A percentile compares a stretch with the other conserved stretches of the same genome.
Evolutionary conservation across 2,113 vertebrate species (phyloP).

Genomic region (Varanus salvator): DNA sequence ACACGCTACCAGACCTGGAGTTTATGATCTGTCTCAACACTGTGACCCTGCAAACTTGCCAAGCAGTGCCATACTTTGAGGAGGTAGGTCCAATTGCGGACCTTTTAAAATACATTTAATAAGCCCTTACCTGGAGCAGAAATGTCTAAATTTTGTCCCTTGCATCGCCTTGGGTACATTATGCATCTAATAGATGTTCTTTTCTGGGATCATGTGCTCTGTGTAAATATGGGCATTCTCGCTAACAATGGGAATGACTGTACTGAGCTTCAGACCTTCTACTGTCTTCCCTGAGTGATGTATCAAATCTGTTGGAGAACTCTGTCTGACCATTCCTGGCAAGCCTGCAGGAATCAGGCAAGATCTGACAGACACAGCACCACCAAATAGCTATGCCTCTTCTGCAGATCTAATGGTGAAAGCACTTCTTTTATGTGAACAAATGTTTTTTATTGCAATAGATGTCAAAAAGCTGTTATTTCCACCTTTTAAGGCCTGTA

Average conservation of each 20-base stretch:
- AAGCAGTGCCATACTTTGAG: background rate
- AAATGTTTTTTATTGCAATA: slow-evolving; percentile 5
- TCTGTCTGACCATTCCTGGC: slow-evolving; percentile 28
- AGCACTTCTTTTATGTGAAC: slow-evolving; percentile 47
- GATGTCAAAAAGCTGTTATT: slow-evolving; percentile 7
- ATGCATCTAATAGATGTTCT: slow-evolving; percentile 31
- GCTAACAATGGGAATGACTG: background rate
- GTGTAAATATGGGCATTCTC: background rate
- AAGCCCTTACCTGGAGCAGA: background rate
- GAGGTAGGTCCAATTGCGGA: background rate
- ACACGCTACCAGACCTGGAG: background rate
- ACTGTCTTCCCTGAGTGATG: slow-evolving; percentile 29
- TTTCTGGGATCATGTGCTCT: background rate
- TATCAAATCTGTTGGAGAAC: slow-evolving; percentile 15
- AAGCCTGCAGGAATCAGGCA: slow-evolving; percentile 7
- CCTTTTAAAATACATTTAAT: slow-evolving; percentile 14
- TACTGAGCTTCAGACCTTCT: background rate
- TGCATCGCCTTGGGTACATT: slow-evolving; percentile 9
- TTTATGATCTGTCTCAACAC: background rate
- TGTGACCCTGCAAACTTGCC: background rate
- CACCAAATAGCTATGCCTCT: background rate
- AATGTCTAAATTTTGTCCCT: background rate
- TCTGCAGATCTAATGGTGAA: slow-evolving; percentile 18
- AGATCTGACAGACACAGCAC: slow-evolving; percentile 35
- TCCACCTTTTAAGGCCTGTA: slow-evolving; percentile 28